Evolutionary conservation across 1,140 invertebrate species (phyloP).

Genomic region (Dolichoris vasculosae): DNA sequence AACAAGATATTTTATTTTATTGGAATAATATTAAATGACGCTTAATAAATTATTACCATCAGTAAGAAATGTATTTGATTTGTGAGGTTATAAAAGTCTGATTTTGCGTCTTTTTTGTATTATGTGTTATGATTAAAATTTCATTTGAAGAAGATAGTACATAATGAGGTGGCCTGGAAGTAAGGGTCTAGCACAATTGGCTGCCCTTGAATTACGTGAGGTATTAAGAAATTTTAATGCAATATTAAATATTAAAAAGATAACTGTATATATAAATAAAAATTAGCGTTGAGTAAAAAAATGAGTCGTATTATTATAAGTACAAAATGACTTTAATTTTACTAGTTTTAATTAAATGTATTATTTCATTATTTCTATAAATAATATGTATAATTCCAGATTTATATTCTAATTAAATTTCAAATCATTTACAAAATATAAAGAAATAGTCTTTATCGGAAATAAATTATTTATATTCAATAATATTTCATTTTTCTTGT

Average conservation of each 20-base stretch:
- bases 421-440: too few species aligned
- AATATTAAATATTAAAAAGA: neutral
- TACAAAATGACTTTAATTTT: neutral
- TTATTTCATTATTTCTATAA: too few species aligned
- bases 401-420: slow-evolving; percentile 5
- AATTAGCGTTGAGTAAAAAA: neutral
- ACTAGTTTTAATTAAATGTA: neutral
- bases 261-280: neutral
- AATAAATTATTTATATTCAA: too few species aligned
- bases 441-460: too few species aligned
- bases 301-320: neutral
- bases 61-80: neutral
- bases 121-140: neutral
- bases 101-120: neutral
- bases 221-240: neutral
- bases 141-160: neutral
- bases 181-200: neutral
- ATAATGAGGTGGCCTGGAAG: slow-evolving; percentile 43
- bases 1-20: neutral
- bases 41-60: neutral
- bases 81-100: slow-evolving; percentile 10
- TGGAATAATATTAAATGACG: neutral
- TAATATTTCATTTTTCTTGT: too few species aligned
- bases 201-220: slow-evolving; percentile 1
- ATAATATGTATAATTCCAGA: neutral